These are phyloP conservation scores for Bombus huntii DNA, from an alignment of 1,140 invertebrate species.

Conservation along the genomic window DNA sequence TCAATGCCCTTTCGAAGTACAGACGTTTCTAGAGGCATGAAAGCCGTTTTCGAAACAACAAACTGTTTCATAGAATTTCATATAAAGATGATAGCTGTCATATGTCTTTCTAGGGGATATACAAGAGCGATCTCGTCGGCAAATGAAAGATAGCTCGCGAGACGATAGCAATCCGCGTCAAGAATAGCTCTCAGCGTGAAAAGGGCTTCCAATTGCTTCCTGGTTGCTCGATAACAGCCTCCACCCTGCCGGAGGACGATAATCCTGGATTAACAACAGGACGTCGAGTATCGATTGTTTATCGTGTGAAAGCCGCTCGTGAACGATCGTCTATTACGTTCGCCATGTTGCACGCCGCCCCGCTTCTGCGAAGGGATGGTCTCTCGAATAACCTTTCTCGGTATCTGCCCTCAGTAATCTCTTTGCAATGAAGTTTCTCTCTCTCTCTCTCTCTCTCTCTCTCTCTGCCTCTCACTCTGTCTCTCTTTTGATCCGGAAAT, in stretches of 20 bases:
- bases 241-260: conserved; percentile 57
- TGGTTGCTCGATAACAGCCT: conserved; percentile 63
- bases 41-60: neutral
- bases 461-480: neutral
- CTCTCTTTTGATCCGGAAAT: conserved; percentile 45
- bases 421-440: conserved; percentile 35
- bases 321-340: conserved; percentile 64
- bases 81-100: neutral
- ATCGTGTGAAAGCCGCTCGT: conserved; percentile 65
- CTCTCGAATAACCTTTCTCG: conserved; percentile 34
- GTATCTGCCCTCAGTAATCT: conserved; percentile 64
- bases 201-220: conserved; percentile 62
- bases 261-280: conserved; percentile 68
- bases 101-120: neutral
- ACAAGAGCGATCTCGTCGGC: neutral
- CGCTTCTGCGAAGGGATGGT: conserved; percentile 46
- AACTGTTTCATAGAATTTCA: neutral
- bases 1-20: neutral
- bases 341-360: conserved; percentile 48
- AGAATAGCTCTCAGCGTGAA: conserved; percentile 34
- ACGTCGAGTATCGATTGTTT: conserved; percentile 66
- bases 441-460: neutral
- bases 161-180: conserved; percentile 38
- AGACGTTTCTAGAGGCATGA: neutral
- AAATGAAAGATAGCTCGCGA: conserved; percentile 25